Base-by-base conservation (phyloP, 2,113 vertebrate species). In the Channa argus region DNA sequence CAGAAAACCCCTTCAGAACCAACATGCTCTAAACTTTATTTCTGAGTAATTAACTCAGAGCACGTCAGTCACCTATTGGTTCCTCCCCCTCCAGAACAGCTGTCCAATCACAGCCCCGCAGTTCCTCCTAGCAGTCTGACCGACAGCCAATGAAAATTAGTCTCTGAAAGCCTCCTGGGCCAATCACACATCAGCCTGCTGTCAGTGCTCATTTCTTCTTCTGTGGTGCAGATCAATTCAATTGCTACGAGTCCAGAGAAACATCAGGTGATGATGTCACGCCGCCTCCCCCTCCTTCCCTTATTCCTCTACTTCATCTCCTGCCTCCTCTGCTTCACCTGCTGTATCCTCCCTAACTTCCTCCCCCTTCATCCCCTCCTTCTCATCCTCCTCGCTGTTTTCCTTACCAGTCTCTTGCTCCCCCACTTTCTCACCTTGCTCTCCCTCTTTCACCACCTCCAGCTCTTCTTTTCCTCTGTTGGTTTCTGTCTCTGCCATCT, bases 1-100 rank as follows among this genome's bases (percentile, higher is more conserved):
- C 24, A 24, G 24, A 24, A 24, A 24, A 24, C 24, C 24, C 24
- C 24, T 24, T 24, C 24, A 24, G 24, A 24, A 24, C 24, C 24
- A 24, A 24, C 24, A 24, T 24, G 24, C 24, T 24, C 24, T 24
- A 24, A 24, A 24, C 24, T 24, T 24, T 24, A 24, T 24, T 24
- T 24, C 24, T 24, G 24, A 24, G 24, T 54, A 63, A 76, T 81
- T 75, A 74, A 78, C 67, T 72, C 54, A n/a, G n/a, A n/a, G n/a
- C n/a, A n/a, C n/a, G n/a, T n/a, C 13, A 54, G 34, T n/a, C n/a
- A 24, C 4, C n/a, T 4, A 15, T 71, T 45, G 44, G 5, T 70
- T 36, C 34, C 15, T 79, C 76, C 47, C 41, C 63, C 45, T 44
- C 9, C 39, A 4, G 0, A 72, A 37, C 47, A 71, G 39, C 76